Base-by-base conservation (phyloP, 2,888 invertebrate genomes). In the Drosophila rubida region DNA sequence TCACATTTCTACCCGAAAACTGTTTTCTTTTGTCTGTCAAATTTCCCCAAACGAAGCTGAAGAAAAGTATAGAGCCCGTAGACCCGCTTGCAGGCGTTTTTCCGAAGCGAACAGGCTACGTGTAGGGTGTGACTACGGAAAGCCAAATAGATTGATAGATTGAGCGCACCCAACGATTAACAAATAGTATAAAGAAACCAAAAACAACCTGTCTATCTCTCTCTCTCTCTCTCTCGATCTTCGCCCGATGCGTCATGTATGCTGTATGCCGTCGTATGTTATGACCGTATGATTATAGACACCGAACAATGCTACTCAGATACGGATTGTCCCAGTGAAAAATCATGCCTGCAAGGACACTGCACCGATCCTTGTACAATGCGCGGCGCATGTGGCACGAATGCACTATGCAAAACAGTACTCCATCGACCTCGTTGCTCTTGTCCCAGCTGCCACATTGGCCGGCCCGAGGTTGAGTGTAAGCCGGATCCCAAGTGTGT, bases 331-430 rank as follows among this genome's bases (percentile, higher is more conserved):
- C 95, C 96, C 84, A 95, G 95, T 93, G 97, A 97, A 93, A 96
- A 96, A 94, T 96, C 97, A 92, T 98, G 97, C 94, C 94, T 97
- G 93, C 96, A 96, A 93, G 95, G 95, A 93, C 96, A 96, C 93
- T 98, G 97, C 93, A 94, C 96, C 93, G 97, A 97, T 93, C 97
- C 97, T 78, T 98, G 97, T 93, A 95, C 95, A 90, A 94, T 97
- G 90, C 95, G 96, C 88, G 97, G 96, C 88, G 96, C 95, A 80
- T 98, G 98, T 92, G 97, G 97, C 80, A 94, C 95, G 89, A 97
- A 97, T 92, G 97, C 98, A 72, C 94, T 97, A 72, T 98, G 98
- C 92, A 95, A 95, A 89, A 95, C 96, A 65, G 94, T 96, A 75
- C 93, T 96, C 91, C 97, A 97, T 93, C 95, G 95, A 89, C 96